Evolutionary conservation across 2,113 vertebrate species (phyloP).

Genomic region (Hyaena hyaena): DNA sequence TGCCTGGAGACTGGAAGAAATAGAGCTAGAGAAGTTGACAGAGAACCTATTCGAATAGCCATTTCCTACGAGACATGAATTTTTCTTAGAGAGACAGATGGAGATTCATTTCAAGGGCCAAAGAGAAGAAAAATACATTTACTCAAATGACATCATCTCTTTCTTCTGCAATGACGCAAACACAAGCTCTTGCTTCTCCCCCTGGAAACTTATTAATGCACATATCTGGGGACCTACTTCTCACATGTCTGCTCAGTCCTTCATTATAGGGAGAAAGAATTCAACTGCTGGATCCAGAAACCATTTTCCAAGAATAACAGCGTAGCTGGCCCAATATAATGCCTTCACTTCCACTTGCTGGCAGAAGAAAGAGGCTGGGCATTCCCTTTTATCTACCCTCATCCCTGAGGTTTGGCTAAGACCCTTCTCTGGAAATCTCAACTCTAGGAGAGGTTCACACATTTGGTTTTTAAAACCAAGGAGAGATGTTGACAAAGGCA

Average conservation of each 20-base stretch:
- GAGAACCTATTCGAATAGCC: background rate
- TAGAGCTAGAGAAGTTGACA: background rate
- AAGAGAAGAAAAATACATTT: slow-evolving; percentile 48
- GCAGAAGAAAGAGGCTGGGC: background rate
- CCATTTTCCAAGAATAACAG: slow-evolving; percentile 63
- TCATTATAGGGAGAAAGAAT: slow-evolving; percentile 52
- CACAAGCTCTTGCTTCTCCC: background rate
- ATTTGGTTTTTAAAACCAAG: background rate
- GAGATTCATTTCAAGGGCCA: slow-evolving; percentile 63
- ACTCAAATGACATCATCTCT: slow-evolving; percentile 14
- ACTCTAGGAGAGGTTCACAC: background rate
- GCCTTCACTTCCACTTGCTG: slow-evolving; percentile 55
- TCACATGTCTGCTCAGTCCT: slow-evolving; percentile 17
- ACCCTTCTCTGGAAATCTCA: slow-evolving; percentile 24
- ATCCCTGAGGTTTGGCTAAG: background rate
- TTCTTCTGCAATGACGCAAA: slow-evolving; percentile 56
- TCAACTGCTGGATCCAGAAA: slow-evolving; percentile 48
- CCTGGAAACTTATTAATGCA: background rate
- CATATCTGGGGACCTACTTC: slow-evolving; percentile 54
- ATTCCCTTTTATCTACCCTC: slow-evolving; percentile 30
- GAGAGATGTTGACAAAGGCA: background rate
- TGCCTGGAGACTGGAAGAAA: slow-evolving; percentile 32
- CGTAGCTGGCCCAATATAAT: slow-evolving; percentile 24
- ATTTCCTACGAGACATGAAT: slow-evolving; percentile 8
- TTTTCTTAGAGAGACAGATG: slow-evolving; percentile 69